Base-by-base conservation (phyloP, 1,140 invertebrate genomes). In the Ectropis grisescens region DNA sequence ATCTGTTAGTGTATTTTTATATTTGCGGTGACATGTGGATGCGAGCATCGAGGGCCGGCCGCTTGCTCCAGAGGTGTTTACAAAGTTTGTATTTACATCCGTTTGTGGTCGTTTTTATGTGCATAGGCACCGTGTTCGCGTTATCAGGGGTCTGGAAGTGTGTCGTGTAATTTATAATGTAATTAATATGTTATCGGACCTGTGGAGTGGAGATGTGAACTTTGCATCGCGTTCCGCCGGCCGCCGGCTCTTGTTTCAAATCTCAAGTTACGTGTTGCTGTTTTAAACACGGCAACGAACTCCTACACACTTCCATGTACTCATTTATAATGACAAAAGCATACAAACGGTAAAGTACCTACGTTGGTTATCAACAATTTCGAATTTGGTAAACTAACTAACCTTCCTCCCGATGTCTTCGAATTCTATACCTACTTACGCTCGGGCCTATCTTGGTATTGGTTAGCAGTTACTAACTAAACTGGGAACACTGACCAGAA, bases 101-200 rank as follows among this genome's bases (percentile, higher is more conserved):
- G 37, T 41, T 42, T 34, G 25, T 33, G 30, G 29, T 39, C 41
- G 35, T 33, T 58, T 58, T 59, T 58, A 58, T 58, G 49, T 70
- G 55, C 55, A 64, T 53, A 49, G 61, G 59, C 64, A 66, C 64
- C 59, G 61, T 47, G 62, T 71, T 78, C 59, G 61, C 47, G 62
- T 71, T 78, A 78, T 74, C 72, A 67, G 57, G n/a, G n/a, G 44
- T 19, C 32, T 37, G 51, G 58, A 72, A 75, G 58, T 74, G 58
- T 75, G 69, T 74, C 60, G 60, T 47, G 55, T 65, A 66, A 72
- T 75, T 68, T 72, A 76, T 65, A 70, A 70, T 56, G 64, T 76
- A 80, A 80, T 76, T 71, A 72, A 74, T 75, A 54, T 39, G 42
- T 71, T 75, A 80, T 72, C 69, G 64, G 48, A 47, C 45, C 53